Percentiles rank a stretch among this genome's conserved stretches.
These are phyloP conservation scores for Carcina quercana DNA, from an alignment of 2,888 invertebrate genomes.

Conservation along the genomic window DNA sequence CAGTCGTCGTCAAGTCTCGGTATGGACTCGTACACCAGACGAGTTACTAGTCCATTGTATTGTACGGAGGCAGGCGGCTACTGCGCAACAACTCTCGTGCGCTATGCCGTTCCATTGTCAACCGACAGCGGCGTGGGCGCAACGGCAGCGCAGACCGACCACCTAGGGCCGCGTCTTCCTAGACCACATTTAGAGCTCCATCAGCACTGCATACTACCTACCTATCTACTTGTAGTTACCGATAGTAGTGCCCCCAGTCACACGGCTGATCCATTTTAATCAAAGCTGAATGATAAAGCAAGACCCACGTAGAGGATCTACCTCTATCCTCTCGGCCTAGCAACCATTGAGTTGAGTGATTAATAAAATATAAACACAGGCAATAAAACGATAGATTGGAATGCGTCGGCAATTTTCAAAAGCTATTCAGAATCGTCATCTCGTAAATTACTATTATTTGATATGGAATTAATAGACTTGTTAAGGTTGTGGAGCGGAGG, in stretches of 20 bases:
- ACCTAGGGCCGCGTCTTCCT: conserved; percentile 12
- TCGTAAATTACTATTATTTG: conserved; percentile 70
- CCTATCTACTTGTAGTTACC: neutral
- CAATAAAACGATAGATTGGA: conserved; percentile 60
- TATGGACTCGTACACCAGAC: conserved; percentile 33
- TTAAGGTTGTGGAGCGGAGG: conserved; percentile 67
- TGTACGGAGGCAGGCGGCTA: conserved; percentile 53
- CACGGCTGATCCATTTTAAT: conserved; percentile 7
- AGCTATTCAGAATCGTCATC: conserved; percentile 61
- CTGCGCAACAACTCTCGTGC: conserved; percentile 49
- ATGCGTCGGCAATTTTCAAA: conserved; percentile 64
- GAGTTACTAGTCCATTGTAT: conserved; percentile 52
- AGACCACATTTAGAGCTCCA: conserved; percentile 14
- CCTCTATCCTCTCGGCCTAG: conserved; percentile 22
- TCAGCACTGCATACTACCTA: too few relatives aligned
- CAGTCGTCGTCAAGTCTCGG: conserved; percentile 36
- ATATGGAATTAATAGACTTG: conserved; percentile 73
- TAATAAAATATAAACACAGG: conserved; percentile 56
- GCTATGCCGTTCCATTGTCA: conserved; percentile 43
- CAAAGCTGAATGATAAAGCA: conserved; percentile 13
- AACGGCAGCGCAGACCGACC: conserved; percentile 25
- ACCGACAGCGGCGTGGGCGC: conserved; percentile 44
- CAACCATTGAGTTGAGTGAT: conserved; percentile 36
- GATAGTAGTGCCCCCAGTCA: neutral
- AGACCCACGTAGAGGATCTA: conserved; percentile 12